Conservation (phyloP, 2,888 invertebrate genomes). For the Diploptera punctata region DNA sequence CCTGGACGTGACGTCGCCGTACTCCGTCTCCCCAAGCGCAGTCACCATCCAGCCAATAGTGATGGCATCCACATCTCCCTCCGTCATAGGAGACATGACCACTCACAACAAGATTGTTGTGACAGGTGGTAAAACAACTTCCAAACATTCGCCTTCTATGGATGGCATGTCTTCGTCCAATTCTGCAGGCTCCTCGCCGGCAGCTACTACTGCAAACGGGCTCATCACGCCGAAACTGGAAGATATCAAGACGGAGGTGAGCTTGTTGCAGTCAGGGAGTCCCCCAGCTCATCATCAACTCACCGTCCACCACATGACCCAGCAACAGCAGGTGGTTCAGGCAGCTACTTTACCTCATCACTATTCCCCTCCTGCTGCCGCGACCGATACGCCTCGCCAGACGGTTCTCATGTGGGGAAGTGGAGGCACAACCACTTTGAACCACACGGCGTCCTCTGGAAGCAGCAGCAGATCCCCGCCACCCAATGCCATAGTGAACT, state of each 20-base stretch:
- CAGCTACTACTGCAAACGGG: slow-evolving; percentile 54
- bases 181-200: slow-evolving; percentile 69
- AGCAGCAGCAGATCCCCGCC: slow-evolving; percentile 41
- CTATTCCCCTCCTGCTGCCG: slow-evolving; percentile 46
- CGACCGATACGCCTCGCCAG: slow-evolving; percentile 75
- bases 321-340: slow-evolving; percentile 43
- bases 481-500: slow-evolving; percentile 5
- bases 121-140: slow-evolving; percentile 37
- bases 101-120: neutral
- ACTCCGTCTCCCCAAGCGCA: slow-evolving; percentile 58
- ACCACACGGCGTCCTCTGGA: slow-evolving; percentile 40
- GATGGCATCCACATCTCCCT: slow-evolving; percentile 48
- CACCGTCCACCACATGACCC: slow-evolving; percentile 35
- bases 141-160: slow-evolving; percentile 53
- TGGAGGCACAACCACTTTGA: slow-evolving; percentile 46
- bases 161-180: slow-evolving; percentile 60
- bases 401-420: slow-evolving; percentile 94
- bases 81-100: slow-evolving; percentile 35
- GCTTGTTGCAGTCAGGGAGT: slow-evolving; percentile 46
- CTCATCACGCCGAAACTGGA: slow-evolving; percentile 67
- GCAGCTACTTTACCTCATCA: slow-evolving; percentile 30
- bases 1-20: slow-evolving; percentile 58
- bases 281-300: slow-evolving; percentile 40
- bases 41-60: slow-evolving; percentile 58
- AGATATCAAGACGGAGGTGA: slow-evolving; percentile 62